These are phyloP conservation scores for Epinotia ramella DNA, from an alignment of 2,888 invertebrate species.

Conservation along the genomic window DNA sequence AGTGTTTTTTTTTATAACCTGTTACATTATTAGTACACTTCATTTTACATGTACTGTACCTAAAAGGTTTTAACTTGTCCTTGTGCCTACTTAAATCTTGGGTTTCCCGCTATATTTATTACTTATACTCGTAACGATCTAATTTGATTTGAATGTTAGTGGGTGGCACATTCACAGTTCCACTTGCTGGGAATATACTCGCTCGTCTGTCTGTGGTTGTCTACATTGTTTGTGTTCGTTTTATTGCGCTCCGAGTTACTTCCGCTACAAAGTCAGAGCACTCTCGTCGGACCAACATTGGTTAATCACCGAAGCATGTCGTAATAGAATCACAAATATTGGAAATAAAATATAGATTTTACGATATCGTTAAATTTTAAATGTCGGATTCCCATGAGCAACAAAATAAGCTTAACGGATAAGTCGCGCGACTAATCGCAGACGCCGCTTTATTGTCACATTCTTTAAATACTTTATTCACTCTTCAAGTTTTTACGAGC, in stretches of 20 bases:
- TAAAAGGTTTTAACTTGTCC: background rate
- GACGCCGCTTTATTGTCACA: slow-evolving; percentile 16
- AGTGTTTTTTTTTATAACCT: no score
- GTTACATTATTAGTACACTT: no score
- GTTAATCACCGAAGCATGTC: slow-evolving; percentile 38
- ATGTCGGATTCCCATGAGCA: slow-evolving; percentile 13
- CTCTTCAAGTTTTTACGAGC: background rate
- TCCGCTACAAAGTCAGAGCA: slow-evolving; percentile 31
- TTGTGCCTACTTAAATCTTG: background rate
- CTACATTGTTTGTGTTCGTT: slow-evolving; percentile 24
- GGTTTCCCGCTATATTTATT: background rate
- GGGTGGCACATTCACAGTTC: slow-evolving; percentile 20
- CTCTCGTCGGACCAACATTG: slow-evolving; percentile 28
- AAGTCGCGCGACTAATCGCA: slow-evolving; percentile 1
- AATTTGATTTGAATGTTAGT: slow-evolving; percentile 8
- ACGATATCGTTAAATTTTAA: slow-evolving; percentile 37
- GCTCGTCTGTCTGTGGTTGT: background rate
- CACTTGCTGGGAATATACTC: background rate
- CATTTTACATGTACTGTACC: no score
- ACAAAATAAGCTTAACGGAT: slow-evolving; percentile 26
- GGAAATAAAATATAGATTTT: slow-evolving; percentile 38
- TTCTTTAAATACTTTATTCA: slow-evolving; percentile 16
- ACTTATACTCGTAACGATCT: background rate
- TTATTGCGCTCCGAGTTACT: slow-evolving; percentile 30
- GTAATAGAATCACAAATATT: slow-evolving; percentile 39